Evolutionary conservation across 2,113 vertebrate genomes (phyloP).

Genomic region (Syngnathoides biaculeatus): DNA sequence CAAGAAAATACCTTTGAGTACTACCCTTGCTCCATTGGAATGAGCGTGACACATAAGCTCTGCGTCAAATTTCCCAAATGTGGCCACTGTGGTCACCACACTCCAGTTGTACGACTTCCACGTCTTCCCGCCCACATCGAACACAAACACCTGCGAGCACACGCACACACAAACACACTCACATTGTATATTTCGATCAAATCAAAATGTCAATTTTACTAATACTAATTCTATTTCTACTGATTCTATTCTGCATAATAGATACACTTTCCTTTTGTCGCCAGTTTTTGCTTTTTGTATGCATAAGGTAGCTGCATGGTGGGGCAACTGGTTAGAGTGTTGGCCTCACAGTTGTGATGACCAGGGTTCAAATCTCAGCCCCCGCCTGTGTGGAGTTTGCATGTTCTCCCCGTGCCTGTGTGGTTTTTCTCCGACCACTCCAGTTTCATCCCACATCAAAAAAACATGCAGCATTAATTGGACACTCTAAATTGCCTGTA

Average conservation of each 20-base stretch:
- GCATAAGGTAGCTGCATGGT: too few relatives aligned
- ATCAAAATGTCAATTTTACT: background rate
- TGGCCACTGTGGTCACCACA: conserved; percentile 85
- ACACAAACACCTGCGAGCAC: conserved; percentile 83
- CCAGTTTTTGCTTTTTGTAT: background rate
- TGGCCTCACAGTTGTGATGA: too few relatives aligned
- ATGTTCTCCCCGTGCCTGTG: too few relatives aligned
- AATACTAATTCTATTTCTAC: too few relatives aligned
- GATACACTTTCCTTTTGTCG: background rate
- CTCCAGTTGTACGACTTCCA: conserved; percentile 94
- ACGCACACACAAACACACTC: background rate
- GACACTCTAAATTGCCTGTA: too few relatives aligned
- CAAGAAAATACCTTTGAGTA: conserved; percentile 82
- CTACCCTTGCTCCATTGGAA: conserved; percentile 81
- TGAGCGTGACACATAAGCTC: conserved; percentile 91
- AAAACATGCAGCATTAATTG: too few relatives aligned
- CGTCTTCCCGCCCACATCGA: conserved; percentile 81
- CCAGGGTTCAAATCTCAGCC: too few relatives aligned
- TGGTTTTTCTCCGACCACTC: too few relatives aligned
- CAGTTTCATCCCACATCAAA: too few relatives aligned
- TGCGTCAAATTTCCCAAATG: conserved; percentile 84
- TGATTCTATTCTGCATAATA: background rate
- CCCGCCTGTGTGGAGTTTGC: too few relatives aligned
- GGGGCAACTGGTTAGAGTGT: too few relatives aligned
- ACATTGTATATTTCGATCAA: background rate